Conservation (phyloP, 64 coral and sea anemone species). For the Montipora cactus region DNA sequence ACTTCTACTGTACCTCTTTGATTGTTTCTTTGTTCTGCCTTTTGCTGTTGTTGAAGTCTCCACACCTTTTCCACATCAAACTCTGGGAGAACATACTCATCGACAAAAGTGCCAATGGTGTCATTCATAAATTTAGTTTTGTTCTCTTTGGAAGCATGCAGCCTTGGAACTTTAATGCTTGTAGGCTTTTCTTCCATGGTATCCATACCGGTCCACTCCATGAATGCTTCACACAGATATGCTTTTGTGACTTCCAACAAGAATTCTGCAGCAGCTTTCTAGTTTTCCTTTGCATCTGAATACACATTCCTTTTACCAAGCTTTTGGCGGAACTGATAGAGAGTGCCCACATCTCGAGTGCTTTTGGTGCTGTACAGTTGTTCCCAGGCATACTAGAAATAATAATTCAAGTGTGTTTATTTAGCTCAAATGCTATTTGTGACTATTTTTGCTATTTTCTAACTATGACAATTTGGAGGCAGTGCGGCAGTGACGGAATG, state of each 20-base stretch:
- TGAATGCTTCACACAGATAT: constrained; percentile 20
- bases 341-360: constrained; percentile 20
- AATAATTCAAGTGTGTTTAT: no score
- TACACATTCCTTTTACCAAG: constrained; percentile 22
- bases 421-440: no score
- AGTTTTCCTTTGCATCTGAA: constrained; percentile 5
- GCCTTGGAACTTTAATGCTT: background rate
- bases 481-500: no score
- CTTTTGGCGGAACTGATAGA: constrained; percentile 23
- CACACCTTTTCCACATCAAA: background rate
- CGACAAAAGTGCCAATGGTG: constrained; percentile 1
- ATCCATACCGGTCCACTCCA: constrained; percentile 2
- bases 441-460: no score
- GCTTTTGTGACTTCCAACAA: background rate
- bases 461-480: no score
- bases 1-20: no score
- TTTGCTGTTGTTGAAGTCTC: background rate
- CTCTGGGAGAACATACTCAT: background rate
- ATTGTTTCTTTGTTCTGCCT: background rate
- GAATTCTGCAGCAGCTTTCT: background rate
- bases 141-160: background rate
- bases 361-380: background rate
- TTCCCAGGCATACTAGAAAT: constrained; percentile 2
- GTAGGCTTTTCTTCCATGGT: background rate
- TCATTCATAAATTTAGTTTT: background rate